phyloP scores from a whole-genome alignment of 2,888 invertebrate genomes.

The Loripinus fragilis region DNA sequence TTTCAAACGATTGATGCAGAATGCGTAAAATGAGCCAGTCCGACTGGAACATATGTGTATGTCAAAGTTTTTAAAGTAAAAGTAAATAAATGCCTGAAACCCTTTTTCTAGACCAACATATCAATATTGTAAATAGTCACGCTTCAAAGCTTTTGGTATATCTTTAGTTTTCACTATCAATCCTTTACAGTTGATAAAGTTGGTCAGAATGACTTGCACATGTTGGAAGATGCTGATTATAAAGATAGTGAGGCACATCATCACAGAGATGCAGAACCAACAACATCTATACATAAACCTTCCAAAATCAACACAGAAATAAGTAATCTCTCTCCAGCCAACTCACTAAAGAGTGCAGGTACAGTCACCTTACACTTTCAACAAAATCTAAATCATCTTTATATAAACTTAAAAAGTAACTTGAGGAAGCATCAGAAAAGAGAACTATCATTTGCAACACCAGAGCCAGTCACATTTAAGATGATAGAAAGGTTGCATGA shows the following conservation, averaged over 20 bases:
- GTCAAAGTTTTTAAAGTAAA: too few species aligned
- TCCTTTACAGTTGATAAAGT: too few species aligned
- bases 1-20: too few species aligned
- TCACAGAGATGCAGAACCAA: neutral
- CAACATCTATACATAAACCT: neutral
- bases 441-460: constrained; percentile 32
- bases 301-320: neutral
- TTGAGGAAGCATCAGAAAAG: constrained; percentile 24
- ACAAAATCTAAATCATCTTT: constrained; percentile 27
- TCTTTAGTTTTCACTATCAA: too few species aligned
- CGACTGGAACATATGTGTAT: too few species aligned
- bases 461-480: constrained; percentile 31
- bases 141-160: too few species aligned
- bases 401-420: constrained; percentile 34
- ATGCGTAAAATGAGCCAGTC: too few species aligned
- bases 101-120: too few species aligned
- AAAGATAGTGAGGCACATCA: neutral
- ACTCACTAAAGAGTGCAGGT: neutral
- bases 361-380: neutral
- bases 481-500: constrained; percentile 37
- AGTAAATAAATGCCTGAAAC: too few species aligned
- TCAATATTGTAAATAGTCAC: too few species aligned
- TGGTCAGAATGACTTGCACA: too few species aligned
- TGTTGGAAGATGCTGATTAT: neutral
- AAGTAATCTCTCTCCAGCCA: neutral